Base-by-base conservation (phyloP, 2,113 vertebrate genomes). In the Thamnaconus septentrionalis region DNA sequence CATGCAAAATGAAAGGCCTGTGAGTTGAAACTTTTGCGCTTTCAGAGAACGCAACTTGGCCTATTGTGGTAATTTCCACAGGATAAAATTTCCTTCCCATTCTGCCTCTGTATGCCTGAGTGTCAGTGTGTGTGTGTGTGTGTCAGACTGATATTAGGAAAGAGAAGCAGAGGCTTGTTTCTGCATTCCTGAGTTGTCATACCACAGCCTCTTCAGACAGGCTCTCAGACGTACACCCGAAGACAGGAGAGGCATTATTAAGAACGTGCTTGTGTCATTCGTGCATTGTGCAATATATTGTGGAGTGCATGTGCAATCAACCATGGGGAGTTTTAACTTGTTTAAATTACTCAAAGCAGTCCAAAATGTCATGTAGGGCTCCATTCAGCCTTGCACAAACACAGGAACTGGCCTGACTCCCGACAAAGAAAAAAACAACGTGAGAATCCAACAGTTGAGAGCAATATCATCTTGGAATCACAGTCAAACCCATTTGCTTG, bases 151-250 rank as follows among this genome's bases (percentile, higher is more conserved):
- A 5, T 12, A 11, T 64, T 31, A 57, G 12, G 18, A 8, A 41
- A 12, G 44, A 53, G 40, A 66, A 53, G 59, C 58, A 59, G 12
- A 54, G 65, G 51, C 48, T 63, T 71, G 66, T 78, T 79, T 64
- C 70, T 73, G 45, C 79, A 85, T 83, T 88, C 84, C 74, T 66
- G 50, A 71, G 52, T 43, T 18, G 51, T 80, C 61, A 72, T 57
- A 69, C 56, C 59, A 61, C 42, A 0, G 48, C 71, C 53, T 71
- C 56, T 46, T 68, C 48, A 56, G 59, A 75, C 45, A 69, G 52
- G 50, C 46, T n/a, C 41, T 75, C 54, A 53, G 47, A 71, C 68
- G 18, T 31, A 41, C 81, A 43, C 12, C 12, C 39, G 50, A 67
- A 41, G 12, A 64, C 8, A 5, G 48, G 9, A 49, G 50, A 64